These are phyloP conservation scores for human DNA, from an alignment of 2,113 vertebrate genomes.

Conservation along the genomic window GRCh38 chrX:40414501-40415000, in stretches of 20 bases:
- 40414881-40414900: neutral
- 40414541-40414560: neutral
- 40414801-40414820: constrained; percentile 27
- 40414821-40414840: constrained; percentile 22
- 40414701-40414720: neutral
- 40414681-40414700: neutral
- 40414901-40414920: neutral
- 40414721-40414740: neutral
- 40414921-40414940: neutral
- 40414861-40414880: neutral
- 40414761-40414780: neutral
- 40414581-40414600: neutral
- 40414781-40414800: neutral
- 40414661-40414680: neutral
- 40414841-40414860: neutral
- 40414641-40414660: neutral
- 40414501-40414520: neutral
- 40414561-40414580: constrained; percentile 1
- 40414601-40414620: neutral
- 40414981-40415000: neutral
- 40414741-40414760: constrained; percentile 32
- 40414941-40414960: too few relatives aligned
- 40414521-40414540: neutral
- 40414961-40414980: neutral
- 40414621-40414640: neutral